Percentiles rank a stretch among this genome's conserved stretches.
phyloP scores from a whole-genome alignment of 2,797 vertebrate species.

The Mareca strepera region DNA sequence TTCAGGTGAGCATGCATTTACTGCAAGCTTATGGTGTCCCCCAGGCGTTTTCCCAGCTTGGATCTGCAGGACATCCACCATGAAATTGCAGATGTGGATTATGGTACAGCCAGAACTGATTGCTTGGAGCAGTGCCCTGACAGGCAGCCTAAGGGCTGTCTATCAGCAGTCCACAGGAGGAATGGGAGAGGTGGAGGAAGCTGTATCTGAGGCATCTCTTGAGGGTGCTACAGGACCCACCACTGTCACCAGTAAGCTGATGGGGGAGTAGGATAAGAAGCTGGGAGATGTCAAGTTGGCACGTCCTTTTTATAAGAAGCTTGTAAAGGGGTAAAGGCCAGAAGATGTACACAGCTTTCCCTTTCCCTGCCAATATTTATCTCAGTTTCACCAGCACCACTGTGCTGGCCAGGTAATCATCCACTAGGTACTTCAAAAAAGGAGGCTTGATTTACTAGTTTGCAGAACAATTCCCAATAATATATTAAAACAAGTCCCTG shows the following conservation, averaged over 20 bases:
- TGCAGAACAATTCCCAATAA: background rate
- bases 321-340: background rate
- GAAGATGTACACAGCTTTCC: background rate
- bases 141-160: background rate
- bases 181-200: background rate
- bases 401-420: background rate
- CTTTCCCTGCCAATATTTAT: background rate
- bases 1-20: background rate
- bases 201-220: background rate
- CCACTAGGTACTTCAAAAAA: background rate
- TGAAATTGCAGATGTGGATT: background rate
- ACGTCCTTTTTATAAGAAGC: background rate
- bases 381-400: background rate
- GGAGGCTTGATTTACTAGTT: background rate
- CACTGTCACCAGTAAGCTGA: background rate
- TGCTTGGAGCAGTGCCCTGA: background rate
- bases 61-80: background rate
- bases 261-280: background rate
- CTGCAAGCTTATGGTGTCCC: background rate
- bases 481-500: background rate
- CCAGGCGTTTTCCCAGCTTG: background rate
- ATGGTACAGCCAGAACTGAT: background rate
- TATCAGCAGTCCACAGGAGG: background rate
- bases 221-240: background rate
- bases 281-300: background rate